Percentiles rank a stretch among this genome's conserved stretches.
Evolutionary conservation across 2,888 invertebrate genomes (phyloP).

Genomic region (Hartigia nigra): DNA sequence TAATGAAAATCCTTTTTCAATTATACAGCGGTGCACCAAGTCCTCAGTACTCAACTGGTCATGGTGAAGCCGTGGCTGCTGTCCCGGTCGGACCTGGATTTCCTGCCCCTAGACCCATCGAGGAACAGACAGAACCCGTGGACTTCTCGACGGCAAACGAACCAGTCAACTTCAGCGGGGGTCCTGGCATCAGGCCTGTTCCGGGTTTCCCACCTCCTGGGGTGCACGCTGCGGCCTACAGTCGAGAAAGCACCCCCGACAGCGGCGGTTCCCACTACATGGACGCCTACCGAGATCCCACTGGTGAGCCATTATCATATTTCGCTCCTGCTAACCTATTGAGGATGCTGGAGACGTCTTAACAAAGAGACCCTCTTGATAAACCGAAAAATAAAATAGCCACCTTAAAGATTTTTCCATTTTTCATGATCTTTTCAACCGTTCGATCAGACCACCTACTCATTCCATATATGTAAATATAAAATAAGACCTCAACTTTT

Average conservation of each 20-base stretch:
- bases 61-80: constrained; percentile 67
- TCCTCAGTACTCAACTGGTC: constrained; percentile 70
- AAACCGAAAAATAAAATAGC: not conserved
- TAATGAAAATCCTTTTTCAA: constrained; percentile 5
- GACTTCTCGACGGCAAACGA: constrained; percentile 77
- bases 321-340: not conserved
- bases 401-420: not conserved
- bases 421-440: not conserved
- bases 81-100: constrained; percentile 69
- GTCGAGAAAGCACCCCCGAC: constrained; percentile 89
- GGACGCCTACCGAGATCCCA: constrained; percentile 87
- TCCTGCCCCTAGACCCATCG: constrained; percentile 70
- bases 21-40: constrained; percentile 68
- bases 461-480: too few relatives aligned
- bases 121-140: constrained; percentile 78
- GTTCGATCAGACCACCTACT: not conserved
- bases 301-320: constrained; percentile 71
- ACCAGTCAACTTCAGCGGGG: constrained; percentile 72
- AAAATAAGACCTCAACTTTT: not conserved
- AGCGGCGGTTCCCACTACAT: constrained; percentile 90
- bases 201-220: constrained; percentile 72
- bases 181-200: constrained; percentile 69
- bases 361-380: not conserved
- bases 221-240: constrained; percentile 72
- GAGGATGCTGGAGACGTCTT: not conserved